Base-by-base conservation (phyloP, 2,888 invertebrate species). In the Plusia festucae region DNA sequence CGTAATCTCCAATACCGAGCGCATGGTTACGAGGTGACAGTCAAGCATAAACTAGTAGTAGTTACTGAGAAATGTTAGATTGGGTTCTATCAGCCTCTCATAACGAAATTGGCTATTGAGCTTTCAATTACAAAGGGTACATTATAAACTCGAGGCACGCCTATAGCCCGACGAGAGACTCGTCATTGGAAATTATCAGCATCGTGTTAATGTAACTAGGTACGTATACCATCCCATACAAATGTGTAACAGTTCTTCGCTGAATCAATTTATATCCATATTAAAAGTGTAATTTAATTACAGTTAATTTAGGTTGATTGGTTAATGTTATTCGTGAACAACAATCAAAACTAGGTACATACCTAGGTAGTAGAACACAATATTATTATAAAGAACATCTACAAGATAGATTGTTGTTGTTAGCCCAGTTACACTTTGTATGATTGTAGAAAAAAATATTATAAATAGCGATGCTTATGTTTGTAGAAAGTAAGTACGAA, bases 161-260 rank as follows among this genome's bases (percentile, higher is more conserved):
- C 60, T 56, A 59, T 56, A 55, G 64, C 53, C 62, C 53, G 57
- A 56, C 46, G 18, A 9, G 46, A 46, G 46, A 46, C 57, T 59
- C 68, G 62, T 73, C 69, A 75, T 72, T 77, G 60, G 63, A 66
- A 68, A 74, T 66, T 72, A 61, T 66, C 72, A 68, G 56, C 58
- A 53, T 52, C 16, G 44, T 76, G 58, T 66, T 63, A 55, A 65
- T 22, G 32, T 55, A 53, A 24, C 18, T 46, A 22, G 49, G 51
- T 70, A 60, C n/a, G 53, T 49, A 15, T 52, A 18, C n/a, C n/a
- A n/a, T n/a, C 51, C 53, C 60, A 51, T 63, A 60, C 60, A 72
- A 27, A 8, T 16, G 52, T 60, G 34, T 34, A 34, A 34, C 34
- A 15, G 34, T 34, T 27, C 34, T 15, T 15, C 53, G 49, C 52